A percentile compares a stretch with the other conserved stretches of the same genome.
phyloP scores from a whole-genome alignment of 2,888 invertebrate genomes.

The Hemistola chrysoprasaria region DNA sequence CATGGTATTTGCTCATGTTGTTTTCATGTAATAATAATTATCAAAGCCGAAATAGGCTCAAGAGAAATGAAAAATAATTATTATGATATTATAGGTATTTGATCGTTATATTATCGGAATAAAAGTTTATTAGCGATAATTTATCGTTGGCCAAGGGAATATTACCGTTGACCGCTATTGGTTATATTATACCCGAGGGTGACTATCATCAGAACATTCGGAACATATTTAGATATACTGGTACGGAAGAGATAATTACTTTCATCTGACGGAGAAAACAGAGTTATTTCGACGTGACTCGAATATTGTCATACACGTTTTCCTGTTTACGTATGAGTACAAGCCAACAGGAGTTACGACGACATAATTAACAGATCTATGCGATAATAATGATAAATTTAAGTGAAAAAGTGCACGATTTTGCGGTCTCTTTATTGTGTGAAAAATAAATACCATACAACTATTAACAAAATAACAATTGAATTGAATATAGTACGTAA shows the following conservation, averaged over 20 bases:
- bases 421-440: neutral
- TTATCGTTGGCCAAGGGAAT: constrained; percentile 14
- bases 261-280: constrained; percentile 46
- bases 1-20: no score
- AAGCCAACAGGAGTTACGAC: constrained; percentile 7
- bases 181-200: constrained; percentile 28
- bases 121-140: constrained; percentile 7
- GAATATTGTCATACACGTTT: constrained; percentile 28
- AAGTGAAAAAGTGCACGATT: no score
- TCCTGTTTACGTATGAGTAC: neutral
- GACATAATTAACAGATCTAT: constrained; percentile 6
- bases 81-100: no score
- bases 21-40: no score
- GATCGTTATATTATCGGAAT: constrained; percentile 1
- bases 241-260: constrained; percentile 43
- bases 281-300: constrained; percentile 48
- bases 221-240: constrained; percentile 39
- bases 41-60: no score
- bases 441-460: no score
- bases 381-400: neutral
- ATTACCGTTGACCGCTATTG: constrained; percentile 35
- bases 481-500: no score
- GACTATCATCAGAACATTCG: no score
- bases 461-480: no score
- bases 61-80: no score